These are phyloP conservation scores for Lutraria lutraria DNA, from an alignment of 2,888 invertebrate genomes.

Conservation along the genomic window DNA sequence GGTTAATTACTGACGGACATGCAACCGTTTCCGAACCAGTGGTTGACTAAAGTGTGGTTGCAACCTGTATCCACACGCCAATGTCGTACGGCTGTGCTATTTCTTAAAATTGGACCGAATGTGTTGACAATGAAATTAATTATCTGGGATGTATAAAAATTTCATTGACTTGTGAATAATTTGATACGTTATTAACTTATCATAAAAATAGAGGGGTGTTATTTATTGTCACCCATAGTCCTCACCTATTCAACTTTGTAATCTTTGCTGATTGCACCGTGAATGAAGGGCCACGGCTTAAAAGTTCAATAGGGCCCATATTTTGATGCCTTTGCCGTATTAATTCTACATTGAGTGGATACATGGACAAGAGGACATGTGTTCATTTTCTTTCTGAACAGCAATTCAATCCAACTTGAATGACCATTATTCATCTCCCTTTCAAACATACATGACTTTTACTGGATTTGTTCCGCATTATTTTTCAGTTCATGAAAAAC, in stretches of 20 bases:
- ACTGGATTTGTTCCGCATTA: neutral
- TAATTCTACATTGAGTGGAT: conserved; percentile 33
- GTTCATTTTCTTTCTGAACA: conserved; percentile 3
- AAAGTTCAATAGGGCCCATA: conserved; percentile 45
- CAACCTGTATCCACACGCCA: neutral
- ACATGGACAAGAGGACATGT: conserved; percentile 38
- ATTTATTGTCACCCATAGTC: conserved; percentile 52
- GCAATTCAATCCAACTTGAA: neutral
- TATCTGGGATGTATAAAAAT: conserved; percentile 39
- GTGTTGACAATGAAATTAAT: conserved; percentile 44
- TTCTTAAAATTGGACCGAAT: conserved; percentile 20
- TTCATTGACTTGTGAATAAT: conserved; percentile 25
- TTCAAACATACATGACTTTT: neutral
- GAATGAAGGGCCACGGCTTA: conserved; percentile 27
- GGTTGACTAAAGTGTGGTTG: neutral
- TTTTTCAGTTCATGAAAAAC: neutral
- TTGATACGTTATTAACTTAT: conserved; percentile 45
- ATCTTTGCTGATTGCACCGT: conserved; percentile 21
- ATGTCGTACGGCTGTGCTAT: neutral
- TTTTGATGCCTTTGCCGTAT: conserved; percentile 41
- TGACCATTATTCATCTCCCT: neutral
- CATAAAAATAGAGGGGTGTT: conserved; percentile 33
- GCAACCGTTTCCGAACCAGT: neutral
- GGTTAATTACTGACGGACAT: neutral
- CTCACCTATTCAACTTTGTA: conserved; percentile 47